Evolutionary conservation across 2,888 invertebrate genomes (phyloP), one percentile per base, ranked within the genome.

Genomic region (Drosophila mayaguana): DNA sequence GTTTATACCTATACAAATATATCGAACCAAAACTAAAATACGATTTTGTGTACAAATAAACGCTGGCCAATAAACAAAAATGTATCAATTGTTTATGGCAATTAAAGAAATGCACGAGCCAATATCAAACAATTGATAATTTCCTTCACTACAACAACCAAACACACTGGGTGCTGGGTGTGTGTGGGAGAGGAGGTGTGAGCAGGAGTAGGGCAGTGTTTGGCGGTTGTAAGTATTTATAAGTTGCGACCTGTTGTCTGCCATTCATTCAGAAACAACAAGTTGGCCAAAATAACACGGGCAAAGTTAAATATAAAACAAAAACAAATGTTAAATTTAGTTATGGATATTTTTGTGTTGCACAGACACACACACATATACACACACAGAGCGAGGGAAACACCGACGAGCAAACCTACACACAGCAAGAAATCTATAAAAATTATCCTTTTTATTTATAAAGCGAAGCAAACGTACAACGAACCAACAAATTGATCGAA

Each of bases 251-350:
- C 83, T 88, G 86, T 88, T 82, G 86, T 82, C 79, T 85, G 81
- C 75, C 63, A 50, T 82, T 77, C 86, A 80, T 84, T 84, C 67
- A 83, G 78, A 63, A 68, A 71, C 78, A 80, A 79, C 80, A 82
- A 80, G 80, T 80, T 80, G 80, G 80, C 80, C 83, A 80, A 78
- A 78, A 78, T 72, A 78, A 80, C 71, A 80, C 78, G 53, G 63
- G 48, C 73, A 69, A 77, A 81, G 88, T 89, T 84, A 84, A 89
- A 88, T 76, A 83, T 88, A 89, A 88, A 89, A 77, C 85, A 70
- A 80, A 82, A 89, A 89, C 88, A 86, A 82, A 76, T 85, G 83
- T 89, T 85, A 89, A 89, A 75, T 88, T 88, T 85, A 85, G 89
- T 84, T 84, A 83, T 81, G 72, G 77, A 75, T 80, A 83, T 81